Percentiles rank a stretch among this genome's conserved stretches.
Evolutionary conservation across 2,797 vertebrate species (phyloP).

Genomic region (Poecilia picta): DNA sequence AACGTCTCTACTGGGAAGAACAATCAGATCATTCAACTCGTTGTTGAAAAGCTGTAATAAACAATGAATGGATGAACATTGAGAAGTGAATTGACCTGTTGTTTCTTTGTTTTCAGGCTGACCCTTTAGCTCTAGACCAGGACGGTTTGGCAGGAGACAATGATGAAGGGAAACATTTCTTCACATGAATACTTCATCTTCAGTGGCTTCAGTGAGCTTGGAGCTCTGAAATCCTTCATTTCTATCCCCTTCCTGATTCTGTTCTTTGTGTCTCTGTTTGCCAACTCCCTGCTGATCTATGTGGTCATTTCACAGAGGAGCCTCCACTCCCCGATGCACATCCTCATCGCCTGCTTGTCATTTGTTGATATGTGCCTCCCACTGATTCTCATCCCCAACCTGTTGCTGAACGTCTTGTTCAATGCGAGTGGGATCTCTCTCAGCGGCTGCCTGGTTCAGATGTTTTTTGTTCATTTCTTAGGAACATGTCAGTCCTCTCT

Average conservation of each 20-base stretch:
- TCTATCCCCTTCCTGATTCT: constrained; percentile 47
- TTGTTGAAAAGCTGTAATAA: not conserved
- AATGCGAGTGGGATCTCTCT: constrained; percentile 54
- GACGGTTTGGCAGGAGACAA: not conserved
- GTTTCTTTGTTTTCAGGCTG: not conserved
- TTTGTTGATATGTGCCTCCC: constrained; percentile 57
- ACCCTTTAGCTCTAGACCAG: too few relatives aligned
- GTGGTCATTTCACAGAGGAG: constrained; percentile 47
- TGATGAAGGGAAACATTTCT: constrained; percentile 36
- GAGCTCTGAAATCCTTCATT: constrained; percentile 42
- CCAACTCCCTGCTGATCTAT: constrained; percentile 64
- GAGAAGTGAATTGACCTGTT: not conserved
- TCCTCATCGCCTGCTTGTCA: constrained; percentile 69
- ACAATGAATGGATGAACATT: not conserved
- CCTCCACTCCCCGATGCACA: constrained; percentile 75
- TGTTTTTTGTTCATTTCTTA: constrained; percentile 45
- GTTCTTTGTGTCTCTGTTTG: constrained; percentile 42
- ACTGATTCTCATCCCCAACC: constrained; percentile 58
- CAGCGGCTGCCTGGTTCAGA: constrained; percentile 61
- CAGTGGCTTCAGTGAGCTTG: constrained; percentile 34
- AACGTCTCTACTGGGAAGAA: too few relatives aligned
- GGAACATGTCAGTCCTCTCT: constrained; percentile 73
- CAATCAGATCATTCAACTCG: not conserved
- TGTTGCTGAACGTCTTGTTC: constrained; percentile 66
- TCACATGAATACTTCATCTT: constrained; percentile 39